Base-by-base conservation (phyloP, 2,888 invertebrate genomes). In the Tryphoninae sp. region DNA sequence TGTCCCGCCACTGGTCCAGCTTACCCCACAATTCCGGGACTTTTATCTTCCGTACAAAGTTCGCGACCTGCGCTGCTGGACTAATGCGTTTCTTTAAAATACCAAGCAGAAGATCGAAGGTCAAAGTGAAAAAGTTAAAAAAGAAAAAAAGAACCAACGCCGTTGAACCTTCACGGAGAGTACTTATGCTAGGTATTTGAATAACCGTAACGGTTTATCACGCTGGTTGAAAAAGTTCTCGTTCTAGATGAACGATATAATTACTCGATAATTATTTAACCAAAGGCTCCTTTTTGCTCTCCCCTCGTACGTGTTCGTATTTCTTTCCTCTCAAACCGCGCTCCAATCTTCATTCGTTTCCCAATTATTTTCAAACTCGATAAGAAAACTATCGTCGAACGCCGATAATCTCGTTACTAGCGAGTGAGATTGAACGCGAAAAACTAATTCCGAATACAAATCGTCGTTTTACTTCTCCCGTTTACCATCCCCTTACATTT, bases 251-350 rank as follows among this genome's bases (percentile, higher is more conserved):
- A 40, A 72, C 62, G 40, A 62, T 71, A 72, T 78, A 78, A 78
- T 78, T 65, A 59, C 72, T 72, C 72, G 40, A 77, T 71, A 64
- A 71, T 80, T 76, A 65, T 62, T 59, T 19, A 42, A 1, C 7
- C 22, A 55, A 19, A 33, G 26, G 42, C 9, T 72, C 1, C 1
- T 51, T 61, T 2, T 62, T 26, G 6, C 61, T 45, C 13, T 58
- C 2, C 33, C 33, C 33, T 33, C 33, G 33, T 33, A 33, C 4
- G 4, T 33, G 23, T 40, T 76, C 23, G 7, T 45, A 55, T 58
- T n/a, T 19, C n/a, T 65, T 51, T 81, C 73, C 68, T 53, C 22
- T 61, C 7, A 33, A 6, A 33, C 33, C 33, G 33, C 33, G 33
- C 33, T 33, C 33, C 33, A 4, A 33, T 6, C 33, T 26, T n/a